A percentile compares a stretch with the other conserved stretches of the same genome.
These are phyloP conservation scores for Diachasma alloeum DNA, from an alignment of 1,140 invertebrate genomes.

Conservation along the genomic window DNA sequence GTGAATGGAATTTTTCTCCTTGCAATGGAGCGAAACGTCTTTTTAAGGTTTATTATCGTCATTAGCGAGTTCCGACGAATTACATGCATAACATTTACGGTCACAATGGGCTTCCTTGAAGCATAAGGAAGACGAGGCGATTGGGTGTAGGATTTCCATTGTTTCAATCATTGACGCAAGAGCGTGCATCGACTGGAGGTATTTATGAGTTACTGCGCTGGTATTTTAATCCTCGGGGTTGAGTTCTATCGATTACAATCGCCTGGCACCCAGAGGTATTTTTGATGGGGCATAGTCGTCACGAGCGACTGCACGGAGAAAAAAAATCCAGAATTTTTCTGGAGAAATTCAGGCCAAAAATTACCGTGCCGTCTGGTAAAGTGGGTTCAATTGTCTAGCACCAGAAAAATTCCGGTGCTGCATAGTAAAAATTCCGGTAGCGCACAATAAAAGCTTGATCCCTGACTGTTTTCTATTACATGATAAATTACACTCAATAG, in stretches of 20 bases:
- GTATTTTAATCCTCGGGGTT: not conserved
- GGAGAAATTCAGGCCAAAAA: too few species aligned
- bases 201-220: not conserved
- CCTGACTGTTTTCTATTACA: too few species aligned
- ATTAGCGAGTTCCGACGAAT: conserved; percentile 22
- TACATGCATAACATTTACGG: conserved; percentile 18
- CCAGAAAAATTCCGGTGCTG: too few species aligned
- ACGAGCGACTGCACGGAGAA: not conserved
- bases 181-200: not conserved
- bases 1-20: not conserved
- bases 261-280: not conserved
- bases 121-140: not conserved
- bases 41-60: conserved; percentile 16
- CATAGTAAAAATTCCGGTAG: too few species aligned
- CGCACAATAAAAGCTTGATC: too few species aligned
- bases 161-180: conserved; percentile 1
- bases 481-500: too few species aligned
- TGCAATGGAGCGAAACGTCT: not conserved
- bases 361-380: too few species aligned
- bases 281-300: not conserved
- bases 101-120: conserved; percentile 20
- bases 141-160: conserved; percentile 6
- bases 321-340: too few species aligned
- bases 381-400: too few species aligned
- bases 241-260: not conserved